phyloP scores from a whole-genome alignment of 1,140 invertebrate species.

The Scaptomyza graminum region DNA sequence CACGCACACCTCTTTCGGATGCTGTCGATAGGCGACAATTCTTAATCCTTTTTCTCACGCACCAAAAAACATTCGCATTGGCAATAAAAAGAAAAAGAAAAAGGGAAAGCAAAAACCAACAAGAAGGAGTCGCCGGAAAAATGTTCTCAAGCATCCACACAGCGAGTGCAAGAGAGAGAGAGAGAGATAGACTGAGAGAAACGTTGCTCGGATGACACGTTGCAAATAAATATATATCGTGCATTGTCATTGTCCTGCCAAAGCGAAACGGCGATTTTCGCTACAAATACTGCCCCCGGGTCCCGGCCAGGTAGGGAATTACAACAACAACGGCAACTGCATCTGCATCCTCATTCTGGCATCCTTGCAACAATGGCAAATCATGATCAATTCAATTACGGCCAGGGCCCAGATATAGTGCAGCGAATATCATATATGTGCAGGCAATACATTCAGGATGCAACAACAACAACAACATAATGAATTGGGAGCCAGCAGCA shows the following conservation, averaged over 20 bases:
- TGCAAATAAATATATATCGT: slow-evolving; percentile 60
- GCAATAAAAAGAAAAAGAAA: slow-evolving; percentile 51
- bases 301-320: slow-evolving; percentile 53
- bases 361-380: slow-evolving; percentile 64
- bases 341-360: slow-evolving; percentile 56
- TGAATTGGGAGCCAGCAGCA: slow-evolving; percentile 31
- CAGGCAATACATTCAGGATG: slow-evolving; percentile 29
- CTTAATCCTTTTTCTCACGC: slow-evolving; percentile 81
- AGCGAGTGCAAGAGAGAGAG: too few relatives aligned
- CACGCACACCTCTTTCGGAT: slow-evolving; percentile 32
- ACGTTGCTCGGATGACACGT: slow-evolving; percentile 59
- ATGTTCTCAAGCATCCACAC: slow-evolving; percentile 64
- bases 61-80: slow-evolving; percentile 74
- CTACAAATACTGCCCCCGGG: slow-evolving; percentile 40
- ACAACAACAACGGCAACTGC: slow-evolving; percentile 35
- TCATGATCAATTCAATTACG: slow-evolving; percentile 82
- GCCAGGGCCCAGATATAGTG: slow-evolving; percentile 49
- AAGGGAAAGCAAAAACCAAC: slow-evolving; percentile 9
- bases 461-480: slow-evolving; percentile 1
- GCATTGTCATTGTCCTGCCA: slow-evolving; percentile 74
- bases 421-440: slow-evolving; percentile 31
- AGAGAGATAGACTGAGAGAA: too few relatives aligned
- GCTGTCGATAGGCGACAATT: slow-evolving; percentile 47
- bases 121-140: slow-evolving; percentile 17
- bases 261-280: slow-evolving; percentile 51